Evolutionary conservation across 2,797 vertebrate species (phyloP), one percentile per base, ranked within the genome.

Genomic region (Silurus aristotelis): DNA sequence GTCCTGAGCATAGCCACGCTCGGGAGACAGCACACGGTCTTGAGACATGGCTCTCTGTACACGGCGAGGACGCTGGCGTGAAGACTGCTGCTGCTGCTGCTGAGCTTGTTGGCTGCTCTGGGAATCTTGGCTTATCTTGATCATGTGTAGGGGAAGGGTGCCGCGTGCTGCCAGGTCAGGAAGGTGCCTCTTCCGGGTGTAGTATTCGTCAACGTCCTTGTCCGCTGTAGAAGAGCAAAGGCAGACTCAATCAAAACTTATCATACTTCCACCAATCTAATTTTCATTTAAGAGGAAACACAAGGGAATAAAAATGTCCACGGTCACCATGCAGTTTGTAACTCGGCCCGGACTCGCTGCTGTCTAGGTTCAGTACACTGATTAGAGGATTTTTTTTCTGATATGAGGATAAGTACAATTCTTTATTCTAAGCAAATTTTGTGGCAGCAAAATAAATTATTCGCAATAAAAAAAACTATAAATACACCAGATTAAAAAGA

Each of bases 31-130:
- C 81, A 98, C 98, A 0, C 98, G 96, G 93, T 99, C 98, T 93
- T 99, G 98, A 82, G 98, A 99, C 98, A 99, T 99, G 93, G 98
- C 98, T 90, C 98, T 93, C 83, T 99, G 96, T 81, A 98, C 97
- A 0, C 97, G 95, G 5, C 96, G 96, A 0, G 98, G 98, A 63
- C 97, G 91, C 89, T 99, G 97, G 72, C 97, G 93, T 3, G 96
- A 95, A 83, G 94, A 94, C 92, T 97, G 97, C 76, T 85, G 85
- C 90, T 91, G 90, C 81, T 86, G 91, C 14, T 94, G 93, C 71
- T 93, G 89, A 85, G 92, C 93, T 92, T 95, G 93, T 55, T 68
- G 87, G 88, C 38, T 64, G 31, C 73, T 85, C 78, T 87, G 87
- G 19, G 76, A 80, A 58, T 85, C 87, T 66, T 87, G 88, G 31